These are phyloP conservation scores for Acanthis flammea DNA, from an alignment of 2,797 vertebrate genomes.

Conservation along the genomic window DNA sequence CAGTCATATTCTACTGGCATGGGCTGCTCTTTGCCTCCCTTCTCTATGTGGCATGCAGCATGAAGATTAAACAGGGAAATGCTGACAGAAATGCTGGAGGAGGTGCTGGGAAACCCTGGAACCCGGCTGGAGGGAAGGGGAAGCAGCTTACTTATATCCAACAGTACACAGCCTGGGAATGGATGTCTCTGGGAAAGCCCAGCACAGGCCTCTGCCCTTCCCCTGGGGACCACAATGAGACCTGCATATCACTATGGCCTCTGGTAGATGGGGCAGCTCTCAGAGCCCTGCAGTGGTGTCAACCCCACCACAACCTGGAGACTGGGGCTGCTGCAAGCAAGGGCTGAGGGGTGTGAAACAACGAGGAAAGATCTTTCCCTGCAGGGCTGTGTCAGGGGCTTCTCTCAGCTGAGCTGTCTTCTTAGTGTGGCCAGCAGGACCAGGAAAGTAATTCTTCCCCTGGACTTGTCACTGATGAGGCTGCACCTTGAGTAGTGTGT, in stretches of 20 bases:
- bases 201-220: not conserved
- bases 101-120: not conserved
- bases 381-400: not conserved
- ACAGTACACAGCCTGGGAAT: not conserved
- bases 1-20: fast-evolving
- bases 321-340: not conserved
- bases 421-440: not conserved
- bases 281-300: not conserved
- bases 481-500: not conserved
- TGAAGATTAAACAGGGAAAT: not conserved
- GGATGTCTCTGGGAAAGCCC: not conserved
- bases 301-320: not conserved
- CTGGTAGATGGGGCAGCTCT: not conserved
- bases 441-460: not conserved
- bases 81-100: not conserved
- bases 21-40: not conserved
- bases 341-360: not conserved
- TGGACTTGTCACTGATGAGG: not conserved
- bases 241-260: not conserved
- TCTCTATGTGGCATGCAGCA: not conserved
- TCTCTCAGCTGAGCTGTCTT: not conserved
- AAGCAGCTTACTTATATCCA: not conserved
- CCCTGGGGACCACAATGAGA: not conserved
- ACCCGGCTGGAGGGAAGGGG: not conserved
- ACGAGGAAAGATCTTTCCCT: not conserved